phyloP scores from a whole-genome alignment of 2,888 invertebrate genomes.

The Oligia fasciuncula region DNA sequence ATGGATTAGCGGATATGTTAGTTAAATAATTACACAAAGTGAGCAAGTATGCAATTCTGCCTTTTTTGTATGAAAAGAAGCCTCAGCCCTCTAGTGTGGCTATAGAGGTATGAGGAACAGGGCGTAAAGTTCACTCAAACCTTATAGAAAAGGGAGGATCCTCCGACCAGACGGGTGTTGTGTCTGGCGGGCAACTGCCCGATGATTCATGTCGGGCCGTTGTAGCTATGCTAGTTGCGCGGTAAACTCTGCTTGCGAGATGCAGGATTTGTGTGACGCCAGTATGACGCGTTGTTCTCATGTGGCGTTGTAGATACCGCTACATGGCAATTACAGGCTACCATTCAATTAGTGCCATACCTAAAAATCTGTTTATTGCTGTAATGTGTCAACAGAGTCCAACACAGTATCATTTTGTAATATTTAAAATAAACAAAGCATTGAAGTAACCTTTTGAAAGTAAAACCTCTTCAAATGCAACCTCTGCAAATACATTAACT shows the following conservation, averaged over 20 bases:
- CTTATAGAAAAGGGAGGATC: too few species aligned
- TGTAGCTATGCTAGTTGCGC: too few species aligned
- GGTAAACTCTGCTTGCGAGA: too few species aligned
- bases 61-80: neutral
- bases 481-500: slow-evolving; percentile 32
- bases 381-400: neutral
- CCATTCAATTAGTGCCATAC: neutral
- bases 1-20: too few species aligned
- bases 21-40: neutral
- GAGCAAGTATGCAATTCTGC: neutral
- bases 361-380: neutral
- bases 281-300: too few species aligned
- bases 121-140: too few species aligned
- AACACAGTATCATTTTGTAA: slow-evolving; percentile 17
- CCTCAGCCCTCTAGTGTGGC: neutral
- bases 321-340: neutral
- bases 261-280: too few species aligned
- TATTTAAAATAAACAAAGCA: slow-evolving; percentile 11
- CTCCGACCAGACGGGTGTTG: too few species aligned
- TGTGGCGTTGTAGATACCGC: too few species aligned
- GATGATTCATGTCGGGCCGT: too few species aligned
- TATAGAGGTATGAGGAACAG: too few species aligned
- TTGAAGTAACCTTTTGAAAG: slow-evolving; percentile 9
- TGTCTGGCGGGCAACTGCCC: too few species aligned
- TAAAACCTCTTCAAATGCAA: slow-evolving; percentile 35